phyloP scores from a whole-genome alignment of 2,113 vertebrate genomes.

The Amblyornis subalaris region DNA sequence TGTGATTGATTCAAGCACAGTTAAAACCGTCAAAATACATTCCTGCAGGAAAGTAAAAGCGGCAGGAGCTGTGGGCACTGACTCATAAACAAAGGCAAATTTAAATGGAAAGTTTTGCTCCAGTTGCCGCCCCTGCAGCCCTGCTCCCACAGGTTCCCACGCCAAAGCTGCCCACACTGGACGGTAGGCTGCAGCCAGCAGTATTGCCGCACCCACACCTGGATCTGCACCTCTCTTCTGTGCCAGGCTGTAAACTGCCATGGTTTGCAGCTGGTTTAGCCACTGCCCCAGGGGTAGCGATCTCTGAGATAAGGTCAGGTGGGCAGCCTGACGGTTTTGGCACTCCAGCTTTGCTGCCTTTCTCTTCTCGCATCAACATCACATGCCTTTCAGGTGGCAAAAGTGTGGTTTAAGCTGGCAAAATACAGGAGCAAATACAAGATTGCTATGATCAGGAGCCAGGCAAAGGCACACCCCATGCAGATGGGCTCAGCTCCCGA shows the following conservation, averaged over 20 bases:
- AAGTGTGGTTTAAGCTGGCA: fast-evolving
- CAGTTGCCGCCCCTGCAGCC: not conserved
- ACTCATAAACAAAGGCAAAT: slow-evolving; percentile 18
- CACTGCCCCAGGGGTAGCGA: not conserved
- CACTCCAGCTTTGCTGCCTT: not conserved
- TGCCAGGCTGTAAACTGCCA: not conserved
- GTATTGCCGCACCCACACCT: not conserved
- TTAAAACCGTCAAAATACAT: not conserved
- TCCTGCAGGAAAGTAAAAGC: slow-evolving; percentile 28
- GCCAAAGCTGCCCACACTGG: fast-evolving
- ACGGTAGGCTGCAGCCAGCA: not conserved
- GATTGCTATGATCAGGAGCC: not conserved
- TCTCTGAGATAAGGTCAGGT: not conserved
- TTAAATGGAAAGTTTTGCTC: not conserved
- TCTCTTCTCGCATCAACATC: not conserved
- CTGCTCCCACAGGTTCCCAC: not conserved
- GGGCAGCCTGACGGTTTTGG: fast-evolving
- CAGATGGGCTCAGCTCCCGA: not conserved
- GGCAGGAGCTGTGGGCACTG: not conserved
- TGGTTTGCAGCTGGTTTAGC: not conserved
- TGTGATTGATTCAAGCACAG: not conserved
- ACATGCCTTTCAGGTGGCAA: not conserved
- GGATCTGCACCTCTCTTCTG: not conserved
- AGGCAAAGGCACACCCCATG: not conserved
- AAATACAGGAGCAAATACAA: not conserved